A percentile compares a stretch with the other conserved stretches of the same genome.
phyloP scores from a whole-genome alignment of 2,113 vertebrate genomes.

The Hydrolagus affinis region DNA sequence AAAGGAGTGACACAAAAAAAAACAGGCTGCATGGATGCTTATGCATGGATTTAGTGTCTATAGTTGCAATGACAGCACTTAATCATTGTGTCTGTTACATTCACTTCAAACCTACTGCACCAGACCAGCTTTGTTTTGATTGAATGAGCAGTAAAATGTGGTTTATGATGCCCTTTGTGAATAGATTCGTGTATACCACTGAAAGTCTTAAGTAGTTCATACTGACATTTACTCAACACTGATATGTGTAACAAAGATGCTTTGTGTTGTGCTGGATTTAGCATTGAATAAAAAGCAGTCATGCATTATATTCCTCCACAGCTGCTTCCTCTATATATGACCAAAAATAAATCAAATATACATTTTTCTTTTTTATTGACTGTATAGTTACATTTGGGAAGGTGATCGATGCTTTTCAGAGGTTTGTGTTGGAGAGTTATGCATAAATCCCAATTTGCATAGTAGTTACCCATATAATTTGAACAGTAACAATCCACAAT shows the following conservation, averaged over 20 bases:
- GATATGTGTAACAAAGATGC: background rate
- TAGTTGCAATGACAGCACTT: constrained; percentile 24
- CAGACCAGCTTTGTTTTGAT: constrained; percentile 15
- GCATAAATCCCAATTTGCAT: constrained; percentile 1
- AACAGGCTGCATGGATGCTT: background rate
- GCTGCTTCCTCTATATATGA: constrained; percentile 11
- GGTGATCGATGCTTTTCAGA: constrained; percentile 5
- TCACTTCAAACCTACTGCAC: constrained; percentile 21
- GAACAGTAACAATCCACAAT: background rate
- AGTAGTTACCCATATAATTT: background rate
- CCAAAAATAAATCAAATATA: constrained; percentile 21
- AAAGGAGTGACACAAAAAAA: constrained; percentile 3
- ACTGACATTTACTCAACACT: background rate
- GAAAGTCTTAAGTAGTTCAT: constrained; percentile 1
- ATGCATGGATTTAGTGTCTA: background rate
- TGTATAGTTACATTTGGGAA: constrained; percentile 22
- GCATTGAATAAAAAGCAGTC: constrained; percentile 23
- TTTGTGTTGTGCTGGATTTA: constrained; percentile 24
- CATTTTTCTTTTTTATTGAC: constrained; percentile 24
- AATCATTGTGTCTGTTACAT: constrained; percentile 26
- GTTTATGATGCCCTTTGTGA: constrained; percentile 13
- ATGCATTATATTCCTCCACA: background rate
- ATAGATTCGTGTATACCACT: background rate
- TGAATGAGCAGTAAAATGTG: constrained; percentile 25
- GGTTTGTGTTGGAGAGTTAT: background rate